These are phyloP conservation scores for Noturus placidus DNA, from an alignment of 2,113 vertebrate genomes.

Conservation along the genomic window DNA sequence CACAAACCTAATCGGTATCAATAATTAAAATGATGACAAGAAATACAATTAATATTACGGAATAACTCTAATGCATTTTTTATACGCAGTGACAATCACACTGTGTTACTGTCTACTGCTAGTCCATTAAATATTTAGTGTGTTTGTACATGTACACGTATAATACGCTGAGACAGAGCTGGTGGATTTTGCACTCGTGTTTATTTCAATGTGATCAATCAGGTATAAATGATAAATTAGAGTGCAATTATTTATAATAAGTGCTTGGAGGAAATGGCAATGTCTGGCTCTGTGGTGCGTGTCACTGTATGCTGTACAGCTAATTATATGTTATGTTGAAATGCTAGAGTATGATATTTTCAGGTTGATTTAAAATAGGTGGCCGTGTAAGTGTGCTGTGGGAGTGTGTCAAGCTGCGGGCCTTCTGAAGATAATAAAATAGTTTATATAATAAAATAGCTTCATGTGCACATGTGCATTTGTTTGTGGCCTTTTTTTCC, in stretches of 20 bases:
- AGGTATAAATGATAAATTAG: slow-evolving; percentile 56
- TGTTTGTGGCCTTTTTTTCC: not conserved
- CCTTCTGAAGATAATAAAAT: slow-evolving; percentile 5
- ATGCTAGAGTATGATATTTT: slow-evolving; percentile 43
- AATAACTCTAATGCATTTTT: not conserved
- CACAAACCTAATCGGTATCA: not conserved
- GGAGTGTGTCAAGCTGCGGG: slow-evolving; percentile 21
- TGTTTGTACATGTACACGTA: not conserved
- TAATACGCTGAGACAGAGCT: not conserved
- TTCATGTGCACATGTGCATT: slow-evolving; percentile 12
- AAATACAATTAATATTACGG: not conserved
- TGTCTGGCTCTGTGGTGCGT: slow-evolving; percentile 45
- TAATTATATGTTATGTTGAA: slow-evolving; percentile 53
- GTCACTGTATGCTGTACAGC: slow-evolving; percentile 36
- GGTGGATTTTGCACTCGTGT: slow-evolving; percentile 21
- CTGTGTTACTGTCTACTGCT: not conserved
- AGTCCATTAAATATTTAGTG: slow-evolving; percentile 16
- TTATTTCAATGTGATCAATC: slow-evolving; percentile 51
- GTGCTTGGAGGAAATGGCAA: slow-evolving; percentile 41
- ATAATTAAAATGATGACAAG: not conserved
- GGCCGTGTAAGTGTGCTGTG: slow-evolving; percentile 5
- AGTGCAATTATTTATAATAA: slow-evolving; percentile 53
- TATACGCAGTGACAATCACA: not conserved
- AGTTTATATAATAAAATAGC: no score
- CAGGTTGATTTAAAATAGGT: slow-evolving; percentile 47